Conservation (phyloP, 2,797 vertebrate genomes). For the Trachurus trachurus region DNA sequence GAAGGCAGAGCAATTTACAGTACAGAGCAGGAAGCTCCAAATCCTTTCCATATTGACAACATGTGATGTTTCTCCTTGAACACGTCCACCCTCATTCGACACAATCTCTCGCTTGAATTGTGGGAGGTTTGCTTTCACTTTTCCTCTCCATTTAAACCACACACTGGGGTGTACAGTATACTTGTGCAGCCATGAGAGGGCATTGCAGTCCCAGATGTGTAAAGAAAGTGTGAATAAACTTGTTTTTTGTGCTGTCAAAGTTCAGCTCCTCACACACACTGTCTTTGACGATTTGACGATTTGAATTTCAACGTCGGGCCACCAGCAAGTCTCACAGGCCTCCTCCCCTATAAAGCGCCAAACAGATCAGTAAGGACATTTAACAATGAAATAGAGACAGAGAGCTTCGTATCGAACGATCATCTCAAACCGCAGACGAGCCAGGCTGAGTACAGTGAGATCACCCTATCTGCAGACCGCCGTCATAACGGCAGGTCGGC, state of each 20-base stretch:
- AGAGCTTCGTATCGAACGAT: conserved; percentile 65
- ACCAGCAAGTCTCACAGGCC: conserved; percentile 62
- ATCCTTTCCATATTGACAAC: conserved; percentile 56
- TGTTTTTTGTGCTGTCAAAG: conserved; percentile 58
- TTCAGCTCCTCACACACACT: conserved; percentile 56
- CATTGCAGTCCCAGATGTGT: conserved; percentile 77
- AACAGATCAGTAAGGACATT: conserved; percentile 62
- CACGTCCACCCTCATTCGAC: conserved; percentile 42
- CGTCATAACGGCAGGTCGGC: conserved; percentile 68
- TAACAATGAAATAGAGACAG: conserved; percentile 71
- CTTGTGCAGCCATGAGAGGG: conserved; percentile 80
- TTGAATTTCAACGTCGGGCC: conserved; percentile 72
- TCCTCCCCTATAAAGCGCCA: conserved; percentile 37
- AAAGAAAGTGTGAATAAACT: conserved; percentile 64
- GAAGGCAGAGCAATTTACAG: conserved; percentile 65
- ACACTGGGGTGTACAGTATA: conserved; percentile 40
- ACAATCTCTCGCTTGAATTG: conserved; percentile 26
- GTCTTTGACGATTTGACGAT: conserved; percentile 73
- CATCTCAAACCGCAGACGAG: conserved; percentile 76
- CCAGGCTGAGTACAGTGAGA: conserved; percentile 58
- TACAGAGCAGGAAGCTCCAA: conserved; percentile 56
- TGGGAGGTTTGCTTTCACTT: conserved; percentile 64
- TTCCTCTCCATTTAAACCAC: conserved; percentile 46
- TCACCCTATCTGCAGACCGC: conserved; percentile 72
- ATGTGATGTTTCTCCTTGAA: conserved; percentile 51